Base-by-base conservation (phyloP, 2,797 vertebrate species). In the Chromobotia macracanthus region DNA sequence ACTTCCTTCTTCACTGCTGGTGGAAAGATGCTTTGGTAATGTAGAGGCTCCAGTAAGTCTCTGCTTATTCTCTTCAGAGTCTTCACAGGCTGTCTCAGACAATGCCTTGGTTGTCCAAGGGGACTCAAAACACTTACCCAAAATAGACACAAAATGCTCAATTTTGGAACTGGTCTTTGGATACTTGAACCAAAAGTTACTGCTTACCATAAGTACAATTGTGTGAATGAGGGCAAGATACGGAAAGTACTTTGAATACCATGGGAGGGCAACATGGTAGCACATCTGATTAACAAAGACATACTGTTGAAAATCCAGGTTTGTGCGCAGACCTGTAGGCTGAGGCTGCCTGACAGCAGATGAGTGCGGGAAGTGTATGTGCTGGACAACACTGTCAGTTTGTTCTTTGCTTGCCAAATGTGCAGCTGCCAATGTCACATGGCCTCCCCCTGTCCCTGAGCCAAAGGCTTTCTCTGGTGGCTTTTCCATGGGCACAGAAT, bases 171-270 rank as follows among this genome's bases (percentile, higher is more conserved):
- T 99, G 0, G 98, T 99, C 91, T 99, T 99, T 87, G 98, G 98
- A 87, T 99, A 99, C 84, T 99, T 99, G 91, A 99, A 99, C 98
- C 98, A 99, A 91, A 99, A 99, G 89, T 99, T 99, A 92, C 97
- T 99, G 85, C 98, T 99, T 84, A 99, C 97, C 96, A 99, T 99
- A 80, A 99, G 93, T 83, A 99, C 95, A 63, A 99, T 96, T 25
- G 98, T 99, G 88, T 99, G 98, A 80, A 99, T 98, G 25, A 99
- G 94, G 85, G 97, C 98, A 56, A 99, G 96, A 89, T 99, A 99
- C 0, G 98, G 98, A 85, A 99, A 99, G 91, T 99, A 99, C 87
- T 99, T 99, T 4, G 98, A 99, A 89, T 98, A 99, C 98, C 98
- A 99, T 0, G 97, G 98, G 71, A 99, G 95, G 74, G 97, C 97